Evolutionary conservation across 1,140 invertebrate species (phyloP).

Genomic region (Drusus annulatus): DNA sequence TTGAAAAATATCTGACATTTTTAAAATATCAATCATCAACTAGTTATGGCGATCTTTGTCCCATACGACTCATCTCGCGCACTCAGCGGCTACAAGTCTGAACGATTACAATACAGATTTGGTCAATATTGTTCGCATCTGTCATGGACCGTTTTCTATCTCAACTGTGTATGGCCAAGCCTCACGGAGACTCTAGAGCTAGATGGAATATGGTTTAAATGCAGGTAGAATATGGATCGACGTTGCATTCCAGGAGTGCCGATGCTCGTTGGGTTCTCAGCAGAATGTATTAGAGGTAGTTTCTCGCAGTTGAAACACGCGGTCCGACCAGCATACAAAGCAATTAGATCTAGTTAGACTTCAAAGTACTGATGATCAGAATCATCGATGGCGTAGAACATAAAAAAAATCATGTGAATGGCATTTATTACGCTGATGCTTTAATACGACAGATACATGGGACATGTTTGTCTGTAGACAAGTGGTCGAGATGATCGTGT

Average conservation of each 20-base stretch:
- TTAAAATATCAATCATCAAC: too few species aligned
- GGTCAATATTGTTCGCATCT: conserved; percentile 6
- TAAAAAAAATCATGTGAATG: too few species aligned
- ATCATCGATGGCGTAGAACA: not conserved
- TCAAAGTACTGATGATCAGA: conserved; percentile 17
- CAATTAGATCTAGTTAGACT: conserved; percentile 22
- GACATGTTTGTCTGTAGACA: too few species aligned
- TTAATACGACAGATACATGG: too few species aligned
- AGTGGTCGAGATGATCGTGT: too few species aligned
- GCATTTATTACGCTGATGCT: too few species aligned
- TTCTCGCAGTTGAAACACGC: conserved; percentile 15
- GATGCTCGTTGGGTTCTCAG: not conserved
- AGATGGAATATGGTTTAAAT: not conserved
- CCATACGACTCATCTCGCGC: too few species aligned
- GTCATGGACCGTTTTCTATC: conserved; percentile 3
- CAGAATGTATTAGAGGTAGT: conserved; percentile 17
- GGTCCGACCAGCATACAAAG: not conserved
- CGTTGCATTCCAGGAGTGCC: conserved; percentile 20
- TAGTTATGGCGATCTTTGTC: too few species aligned
- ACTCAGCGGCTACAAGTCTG: too few species aligned
- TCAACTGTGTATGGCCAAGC: not conserved
- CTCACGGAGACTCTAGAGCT: not conserved
- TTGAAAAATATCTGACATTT: too few species aligned
- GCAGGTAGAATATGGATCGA: not conserved
- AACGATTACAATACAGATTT: conserved; percentile 27